Evolutionary conservation across 2,888 invertebrate species (phyloP), one percentile per base, ranked within the genome.

Genomic region (Mallateleia sp.): DNA sequence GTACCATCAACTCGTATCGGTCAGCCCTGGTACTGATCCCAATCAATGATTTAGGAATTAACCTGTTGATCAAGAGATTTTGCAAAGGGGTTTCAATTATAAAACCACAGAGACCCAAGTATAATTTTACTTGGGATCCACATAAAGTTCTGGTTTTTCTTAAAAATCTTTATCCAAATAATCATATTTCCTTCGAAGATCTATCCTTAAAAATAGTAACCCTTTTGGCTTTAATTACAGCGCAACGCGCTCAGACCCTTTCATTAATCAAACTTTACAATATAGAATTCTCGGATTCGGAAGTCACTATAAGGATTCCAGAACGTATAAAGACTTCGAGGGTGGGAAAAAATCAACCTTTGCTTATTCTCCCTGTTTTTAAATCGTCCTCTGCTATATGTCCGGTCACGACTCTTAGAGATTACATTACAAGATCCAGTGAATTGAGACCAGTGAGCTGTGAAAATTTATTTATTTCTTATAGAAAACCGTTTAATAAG

Each of bases 101-200:
- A 4, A 45, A 45, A 45, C 45, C 45, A 45, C 45, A 45, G 11
- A 52, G 52, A 52, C 52, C 52, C 52, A 52, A 52, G 20, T 52
- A 28, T 8, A 8, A 28, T 8, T 6, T 6, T 8, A 28, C 38
- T 38, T 38, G 38, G 38, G 38, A 38, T 24, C 24, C 25, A 15
- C 4, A 15, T 14, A 7, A 14, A 22, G 54, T 24, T 8, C 2
- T 54, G 9, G 2, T 24, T 5, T 14, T 9, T 14, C 25, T 54
- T 5, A 6, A 24, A 54, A 24, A 18, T 3, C 14, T 54, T 3
- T 54, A 11, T 15, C 54, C 8, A 5, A 2, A 24, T 9, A 24
- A 22, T 9, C 4, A 25, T 15, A 6, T 54, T 15, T 54, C 54
- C 4, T 24, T 54, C 4, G 24, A 54, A 24, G 25, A 54, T 5